These are phyloP conservation scores for Papilio aristodemus DNA, from an alignment of 1,140 invertebrate species.

Conservation along the genomic window DNA sequence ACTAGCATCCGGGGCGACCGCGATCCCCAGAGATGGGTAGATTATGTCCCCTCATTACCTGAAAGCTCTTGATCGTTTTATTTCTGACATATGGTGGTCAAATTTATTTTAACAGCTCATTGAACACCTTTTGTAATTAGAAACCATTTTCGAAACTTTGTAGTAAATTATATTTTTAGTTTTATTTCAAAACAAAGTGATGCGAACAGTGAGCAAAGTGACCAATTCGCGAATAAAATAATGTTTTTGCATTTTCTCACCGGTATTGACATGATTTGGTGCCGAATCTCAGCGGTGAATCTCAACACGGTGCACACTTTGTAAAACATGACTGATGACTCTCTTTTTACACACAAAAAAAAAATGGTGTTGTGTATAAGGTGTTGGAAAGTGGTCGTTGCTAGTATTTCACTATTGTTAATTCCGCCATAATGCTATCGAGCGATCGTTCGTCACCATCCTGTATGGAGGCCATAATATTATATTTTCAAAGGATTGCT, in stretches of 20 bases:
- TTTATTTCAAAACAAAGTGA: no score
- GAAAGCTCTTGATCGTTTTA: conserved; percentile 37
- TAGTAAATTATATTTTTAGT: no score
- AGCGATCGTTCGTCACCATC: conserved; percentile 8
- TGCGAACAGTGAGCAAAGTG: no score
- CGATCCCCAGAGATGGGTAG: conserved; percentile 45
- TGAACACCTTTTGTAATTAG: conserved; percentile 2
- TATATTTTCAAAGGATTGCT: not conserved
- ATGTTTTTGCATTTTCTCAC: no score
- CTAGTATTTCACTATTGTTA: conserved; percentile 13
- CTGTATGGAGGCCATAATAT: not conserved
- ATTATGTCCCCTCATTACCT: conserved; percentile 45
- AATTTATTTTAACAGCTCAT: conserved; percentile 36
- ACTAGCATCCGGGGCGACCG: conserved; percentile 54
- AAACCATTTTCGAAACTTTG: no score
- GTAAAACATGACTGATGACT: not conserved
- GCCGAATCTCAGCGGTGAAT: no score
- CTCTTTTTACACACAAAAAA: not conserved
- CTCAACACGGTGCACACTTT: no score
- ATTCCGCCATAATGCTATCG: conserved; percentile 16
- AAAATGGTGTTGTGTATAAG: not conserved
- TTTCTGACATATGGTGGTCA: conserved; percentile 38
- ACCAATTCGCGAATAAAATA: no score
- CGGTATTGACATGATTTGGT: no score
- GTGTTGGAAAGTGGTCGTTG: conserved; percentile 10